Base-by-base conservation (phyloP, 2,797 vertebrate genomes). In the Halcyon chelicuti region DNA sequence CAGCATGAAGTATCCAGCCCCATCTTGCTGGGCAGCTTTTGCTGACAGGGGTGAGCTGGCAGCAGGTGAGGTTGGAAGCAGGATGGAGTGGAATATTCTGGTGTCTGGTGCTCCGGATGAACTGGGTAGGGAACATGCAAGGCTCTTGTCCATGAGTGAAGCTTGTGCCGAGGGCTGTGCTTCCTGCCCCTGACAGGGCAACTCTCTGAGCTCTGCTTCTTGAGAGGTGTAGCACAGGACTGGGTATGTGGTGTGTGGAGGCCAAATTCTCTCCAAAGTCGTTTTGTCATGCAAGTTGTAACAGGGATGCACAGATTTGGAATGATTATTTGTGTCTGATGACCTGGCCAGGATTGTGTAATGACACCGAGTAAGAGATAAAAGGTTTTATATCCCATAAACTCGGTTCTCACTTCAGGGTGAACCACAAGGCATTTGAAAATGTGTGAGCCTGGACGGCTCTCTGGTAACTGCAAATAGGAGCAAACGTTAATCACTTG, bases 341-440 rank as follows among this genome's bases (percentile, higher is more conserved):
- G 86, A 78, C 86, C 88, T 77, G 82, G 54, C 42, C 55, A 82
- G 70, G 67, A 77, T 60, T 91, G 73, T 93, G 51, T 96, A 91
- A 77, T 93, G 88, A 81, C 61, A 84, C 63, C 21, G 62, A 70
- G 16, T 33, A 71, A 86, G 58, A 84, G n/a, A 79, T 33, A 86
- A 89, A 95, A 91, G 90, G 58, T 83, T 94, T 93, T 86, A 42
- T 93, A 60, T 84, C 63, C 79, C 42, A 51, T 76, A 90, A 94
- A 92, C 39, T 79, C 71, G 37, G 15, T 84, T 94, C 55, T 94
- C 0, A 3, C 81, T 96, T 93, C 42, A 52, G 49, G 79, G 60
- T 90, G 75, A 91, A 74, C 73, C 1, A 3, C 46, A 61, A 86
- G 81, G 62, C 47, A 74, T 93, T 89, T 77, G 68, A 57, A 95